Conservation (phyloP, 2,797 vertebrate species). For the Peromyscus attwateri region DNA sequence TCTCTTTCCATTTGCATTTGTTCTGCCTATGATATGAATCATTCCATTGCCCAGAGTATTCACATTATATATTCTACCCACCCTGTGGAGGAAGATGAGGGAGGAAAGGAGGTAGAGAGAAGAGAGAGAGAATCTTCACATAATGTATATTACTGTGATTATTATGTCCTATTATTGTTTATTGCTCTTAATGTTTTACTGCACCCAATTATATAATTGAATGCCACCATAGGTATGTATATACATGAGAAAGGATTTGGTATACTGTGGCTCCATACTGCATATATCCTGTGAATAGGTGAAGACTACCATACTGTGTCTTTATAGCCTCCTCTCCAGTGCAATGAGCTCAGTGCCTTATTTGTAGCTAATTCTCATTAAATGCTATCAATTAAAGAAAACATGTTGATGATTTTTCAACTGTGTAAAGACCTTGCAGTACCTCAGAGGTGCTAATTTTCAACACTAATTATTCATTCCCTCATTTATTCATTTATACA, state of each 20-base stretch:
- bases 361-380: constrained; percentile 75
- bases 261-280: neutral
- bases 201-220: neutral
- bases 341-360: neutral
- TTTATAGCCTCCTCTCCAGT: neutral
- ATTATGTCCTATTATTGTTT: neutral
- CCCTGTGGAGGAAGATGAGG: neutral
- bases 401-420: constrained; percentile 64
- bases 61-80: neutral
- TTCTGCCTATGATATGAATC: neutral
- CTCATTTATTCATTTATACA: constrained; percentile 67
- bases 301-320: neutral
- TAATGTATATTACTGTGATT: neutral
- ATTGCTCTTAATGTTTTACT: neutral
- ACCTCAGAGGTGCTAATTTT: constrained; percentile 71
- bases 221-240: neutral
- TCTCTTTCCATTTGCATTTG: neutral
- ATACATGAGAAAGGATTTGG: neutral
- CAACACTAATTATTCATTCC: constrained; percentile 72
- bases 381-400: constrained; percentile 76
- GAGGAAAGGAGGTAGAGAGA: neutral
- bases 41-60: neutral
- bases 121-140: neutral
- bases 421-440: constrained; percentile 66
- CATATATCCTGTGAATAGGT: neutral